Evolutionary conservation across 2,113 vertebrate species (phyloP).

Genomic region (Callospermophilus lateralis): DNA sequence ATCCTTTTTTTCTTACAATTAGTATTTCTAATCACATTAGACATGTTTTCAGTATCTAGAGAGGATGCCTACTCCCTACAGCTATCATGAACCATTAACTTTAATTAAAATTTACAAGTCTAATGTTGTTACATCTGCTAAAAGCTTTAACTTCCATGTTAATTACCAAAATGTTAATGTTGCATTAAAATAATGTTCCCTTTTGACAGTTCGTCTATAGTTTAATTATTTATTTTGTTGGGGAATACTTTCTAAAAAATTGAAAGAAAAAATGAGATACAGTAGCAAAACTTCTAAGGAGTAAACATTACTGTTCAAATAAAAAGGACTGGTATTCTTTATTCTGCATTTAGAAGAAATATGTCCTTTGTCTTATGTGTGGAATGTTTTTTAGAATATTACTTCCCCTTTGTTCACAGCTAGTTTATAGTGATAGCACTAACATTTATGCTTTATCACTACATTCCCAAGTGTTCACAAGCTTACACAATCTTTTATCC

Average conservation of each 20-base stretch:
- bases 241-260: conserved; percentile 81
- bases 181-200: conserved; percentile 90
- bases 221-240: conserved; percentile 90
- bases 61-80: conserved; percentile 90
- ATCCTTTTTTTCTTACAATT: conserved; percentile 87
- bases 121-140: conserved; percentile 92
- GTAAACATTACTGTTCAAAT: conserved; percentile 51
- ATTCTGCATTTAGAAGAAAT: conserved; percentile 58
- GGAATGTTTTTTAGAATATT: conserved; percentile 46
- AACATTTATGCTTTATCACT: neutral
- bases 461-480: neutral
- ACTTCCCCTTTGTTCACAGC: conserved; percentile 35
- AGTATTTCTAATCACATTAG: conserved; percentile 89
- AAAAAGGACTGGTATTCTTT: conserved; percentile 25
- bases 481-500: neutral
- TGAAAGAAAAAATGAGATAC: conserved; percentile 75
- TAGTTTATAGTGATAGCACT: neutral
- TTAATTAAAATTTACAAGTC: conserved; percentile 94
- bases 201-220: conserved; percentile 89
- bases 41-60: conserved; percentile 89
- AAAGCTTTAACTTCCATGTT: conserved; percentile 92
- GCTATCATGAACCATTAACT: conserved; percentile 91
- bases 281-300: conserved; percentile 68
- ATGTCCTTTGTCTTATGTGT: neutral
- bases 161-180: conserved; percentile 91